Percentiles rank a stretch among this genome's conserved stretches.
Conservation (phyloP, 2,797 vertebrate genomes). For the Etheostoma perlongum region DNA sequence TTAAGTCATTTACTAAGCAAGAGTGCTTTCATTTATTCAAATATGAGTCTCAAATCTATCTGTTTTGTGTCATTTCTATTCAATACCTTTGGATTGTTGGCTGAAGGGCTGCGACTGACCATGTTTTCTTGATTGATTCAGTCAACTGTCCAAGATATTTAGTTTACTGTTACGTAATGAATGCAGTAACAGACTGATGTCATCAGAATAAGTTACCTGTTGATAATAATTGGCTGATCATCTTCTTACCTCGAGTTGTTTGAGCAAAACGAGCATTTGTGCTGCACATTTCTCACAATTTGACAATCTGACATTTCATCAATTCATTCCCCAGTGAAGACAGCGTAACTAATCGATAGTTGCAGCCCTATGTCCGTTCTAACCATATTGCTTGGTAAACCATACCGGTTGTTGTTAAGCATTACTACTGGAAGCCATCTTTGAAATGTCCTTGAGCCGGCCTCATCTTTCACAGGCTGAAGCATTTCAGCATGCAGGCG, state of each 20-base stretch:
- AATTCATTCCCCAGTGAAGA: not conserved
- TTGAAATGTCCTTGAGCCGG: conserved; percentile 38
- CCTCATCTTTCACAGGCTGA: conserved; percentile 9
- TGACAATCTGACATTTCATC: not conserved
- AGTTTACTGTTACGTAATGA: not conserved
- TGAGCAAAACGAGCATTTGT: not conserved
- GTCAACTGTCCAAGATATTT: not conserved
- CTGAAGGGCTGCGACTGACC: not conserved
- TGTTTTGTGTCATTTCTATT: not conserved
- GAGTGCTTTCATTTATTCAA: not conserved
- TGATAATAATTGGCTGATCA: not conserved
- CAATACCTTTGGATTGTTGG: not conserved
- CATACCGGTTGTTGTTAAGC: not conserved
- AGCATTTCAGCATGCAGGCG: not conserved
- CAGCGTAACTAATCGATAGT: fast-evolving
- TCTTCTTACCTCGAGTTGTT: not conserved
- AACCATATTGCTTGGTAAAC: not conserved
- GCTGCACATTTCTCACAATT: not conserved
- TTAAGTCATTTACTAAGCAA: not conserved
- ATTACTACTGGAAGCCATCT: not conserved
- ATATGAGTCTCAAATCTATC: not conserved
- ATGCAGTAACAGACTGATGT: too few species aligned
- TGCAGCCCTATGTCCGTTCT: not conserved
- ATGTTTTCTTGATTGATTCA: not conserved
- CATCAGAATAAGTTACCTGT: too few species aligned